These are phyloP conservation scores for Ptychadena robeensis DNA, from an alignment of 2,797 vertebrate species.

Conservation along the genomic window DNA sequence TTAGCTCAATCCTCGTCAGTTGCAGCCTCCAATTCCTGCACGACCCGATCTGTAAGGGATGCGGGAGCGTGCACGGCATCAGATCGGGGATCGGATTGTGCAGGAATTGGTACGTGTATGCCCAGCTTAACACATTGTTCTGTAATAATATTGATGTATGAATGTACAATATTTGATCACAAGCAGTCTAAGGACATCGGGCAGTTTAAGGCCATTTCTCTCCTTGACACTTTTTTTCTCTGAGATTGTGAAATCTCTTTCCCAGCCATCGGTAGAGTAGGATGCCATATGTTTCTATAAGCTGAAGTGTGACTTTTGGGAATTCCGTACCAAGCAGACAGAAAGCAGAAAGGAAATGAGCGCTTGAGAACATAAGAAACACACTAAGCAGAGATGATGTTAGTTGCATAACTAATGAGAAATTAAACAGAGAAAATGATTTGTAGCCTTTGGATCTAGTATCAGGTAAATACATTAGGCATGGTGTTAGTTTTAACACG, in stretches of 20 bases:
- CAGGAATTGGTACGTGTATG: too few species aligned
- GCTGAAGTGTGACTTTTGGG: constrained; percentile 47
- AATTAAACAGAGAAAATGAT: constrained; percentile 41
- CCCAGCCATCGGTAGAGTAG: constrained; percentile 11
- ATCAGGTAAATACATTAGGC: constrained; percentile 38
- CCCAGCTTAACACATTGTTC: background rate
- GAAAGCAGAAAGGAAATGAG: constrained; percentile 47
- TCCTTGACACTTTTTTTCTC: constrained; percentile 7
- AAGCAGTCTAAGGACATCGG: background rate
- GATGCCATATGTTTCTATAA: constrained; percentile 47
- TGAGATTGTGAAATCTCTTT: background rate
- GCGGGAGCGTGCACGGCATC: too few species aligned
- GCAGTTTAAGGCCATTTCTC: background rate
- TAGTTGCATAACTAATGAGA: constrained; percentile 43
- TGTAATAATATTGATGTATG: too few species aligned
- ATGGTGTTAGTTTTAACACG: constrained; percentile 18
- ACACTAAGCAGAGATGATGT: constrained; percentile 39
- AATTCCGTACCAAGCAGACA: constrained; percentile 42
- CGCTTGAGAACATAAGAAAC: constrained; percentile 41
- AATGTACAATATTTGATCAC: background rate
- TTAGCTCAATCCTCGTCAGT: too few species aligned
- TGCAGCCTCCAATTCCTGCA: too few species aligned
- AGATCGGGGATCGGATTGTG: too few species aligned
- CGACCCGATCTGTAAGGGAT: too few species aligned
- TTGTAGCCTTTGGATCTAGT: constrained; percentile 30